Percentiles rank a stretch among this genome's conserved stretches.
These are phyloP conservation scores for Linnaemya vulpina DNA, from an alignment of 2,888 invertebrate genomes.

Conservation along the genomic window DNA sequence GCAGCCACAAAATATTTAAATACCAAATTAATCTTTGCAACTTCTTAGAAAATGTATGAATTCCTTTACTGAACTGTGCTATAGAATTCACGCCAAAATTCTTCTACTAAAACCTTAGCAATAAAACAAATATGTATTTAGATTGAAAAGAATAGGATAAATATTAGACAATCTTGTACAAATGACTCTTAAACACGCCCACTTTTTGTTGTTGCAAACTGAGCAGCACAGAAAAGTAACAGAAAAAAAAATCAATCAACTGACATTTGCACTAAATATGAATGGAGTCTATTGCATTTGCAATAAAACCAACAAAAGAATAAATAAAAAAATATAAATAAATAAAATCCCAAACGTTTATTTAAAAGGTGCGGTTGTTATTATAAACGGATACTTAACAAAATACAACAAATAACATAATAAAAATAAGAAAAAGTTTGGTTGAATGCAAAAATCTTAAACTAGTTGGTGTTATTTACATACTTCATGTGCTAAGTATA, in stretches of 20 bases:
- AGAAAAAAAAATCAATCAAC: slow-evolving; percentile 30
- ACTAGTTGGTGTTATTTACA: slow-evolving; percentile 42
- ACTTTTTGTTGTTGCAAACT: slow-evolving; percentile 31
- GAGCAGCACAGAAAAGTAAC: background rate
- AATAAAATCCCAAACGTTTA: slow-evolving; percentile 36
- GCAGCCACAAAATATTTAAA: too few relatives aligned
- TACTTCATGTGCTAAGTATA: background rate
- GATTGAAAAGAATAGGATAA: slow-evolving; percentile 57
- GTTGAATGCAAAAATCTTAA: slow-evolving; percentile 26
- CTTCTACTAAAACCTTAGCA: background rate
- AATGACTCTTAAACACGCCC: slow-evolving; percentile 53
- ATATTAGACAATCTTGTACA: slow-evolving; percentile 39
- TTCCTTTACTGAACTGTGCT: background rate
- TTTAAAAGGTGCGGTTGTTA: slow-evolving; percentile 54
- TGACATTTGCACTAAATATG: slow-evolving; percentile 57
- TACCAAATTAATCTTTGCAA: too few relatives aligned
- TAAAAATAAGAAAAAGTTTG: background rate
- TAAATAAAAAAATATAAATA: slow-evolving; percentile 5
- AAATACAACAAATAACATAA: background rate
- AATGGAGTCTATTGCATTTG: slow-evolving; percentile 48
- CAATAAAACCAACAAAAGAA: too few relatives aligned
- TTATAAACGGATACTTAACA: slow-evolving; percentile 47
- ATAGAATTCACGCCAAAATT: slow-evolving; percentile 1
- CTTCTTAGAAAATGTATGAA: background rate
- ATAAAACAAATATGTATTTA: slow-evolving; percentile 41